Percentiles rank a stretch among this genome's conserved stretches.
These are phyloP conservation scores for Xiphorhynchus elegans DNA, from an alignment of 2,113 vertebrate genomes.

Conservation along the genomic window DNA sequence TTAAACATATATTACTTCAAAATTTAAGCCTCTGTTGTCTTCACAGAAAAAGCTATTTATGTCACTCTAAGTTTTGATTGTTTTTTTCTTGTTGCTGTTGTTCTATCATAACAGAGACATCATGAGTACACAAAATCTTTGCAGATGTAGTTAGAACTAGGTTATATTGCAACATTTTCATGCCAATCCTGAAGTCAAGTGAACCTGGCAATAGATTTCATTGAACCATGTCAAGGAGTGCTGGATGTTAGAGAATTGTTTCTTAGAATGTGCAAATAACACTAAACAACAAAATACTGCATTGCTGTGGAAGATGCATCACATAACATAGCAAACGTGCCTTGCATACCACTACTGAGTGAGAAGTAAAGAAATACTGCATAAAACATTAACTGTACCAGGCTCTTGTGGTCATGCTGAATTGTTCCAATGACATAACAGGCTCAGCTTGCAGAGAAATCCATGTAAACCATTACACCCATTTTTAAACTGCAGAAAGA, in stretches of 20 bases:
- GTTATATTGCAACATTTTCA: not conserved
- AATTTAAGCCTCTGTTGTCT: not conserved
- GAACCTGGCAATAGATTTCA: not conserved
- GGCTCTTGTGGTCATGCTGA: not conserved
- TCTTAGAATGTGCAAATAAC: not conserved
- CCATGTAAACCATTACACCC: not conserved
- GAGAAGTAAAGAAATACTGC: not conserved
- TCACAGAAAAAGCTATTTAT: not conserved
- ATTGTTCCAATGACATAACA: rapidly evolving
- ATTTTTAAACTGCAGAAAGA: not conserved
- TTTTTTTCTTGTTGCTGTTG: not conserved
- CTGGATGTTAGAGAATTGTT: not conserved
- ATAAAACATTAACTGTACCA: not conserved
- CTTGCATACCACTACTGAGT: not conserved
- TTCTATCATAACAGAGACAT: not conserved
- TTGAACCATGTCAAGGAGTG: not conserved
- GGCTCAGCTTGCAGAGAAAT: not conserved
- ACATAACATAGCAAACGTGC: not conserved
- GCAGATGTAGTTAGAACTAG: not conserved
- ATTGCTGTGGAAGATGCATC: not conserved
- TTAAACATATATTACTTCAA: not conserved
- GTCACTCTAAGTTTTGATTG: not conserved
- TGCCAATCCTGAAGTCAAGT: not conserved
- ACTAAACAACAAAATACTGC: not conserved
- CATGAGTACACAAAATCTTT: not conserved